Evolutionary conservation across 2,888 invertebrate genomes (phyloP).

Genomic region (Phyllotreta striolata): DNA sequence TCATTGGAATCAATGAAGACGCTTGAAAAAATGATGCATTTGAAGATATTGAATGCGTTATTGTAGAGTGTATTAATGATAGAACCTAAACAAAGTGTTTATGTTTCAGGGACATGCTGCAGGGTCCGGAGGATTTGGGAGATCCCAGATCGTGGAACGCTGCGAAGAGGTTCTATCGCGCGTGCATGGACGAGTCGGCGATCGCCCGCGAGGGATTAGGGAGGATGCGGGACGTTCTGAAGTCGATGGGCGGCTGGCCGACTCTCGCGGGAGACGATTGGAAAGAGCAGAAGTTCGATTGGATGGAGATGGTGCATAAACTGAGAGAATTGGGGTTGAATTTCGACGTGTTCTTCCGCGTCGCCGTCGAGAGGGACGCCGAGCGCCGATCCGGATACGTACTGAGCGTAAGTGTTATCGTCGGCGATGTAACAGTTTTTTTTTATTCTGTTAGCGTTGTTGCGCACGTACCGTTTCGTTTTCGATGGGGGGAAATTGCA

Average conservation of each 20-base stretch:
- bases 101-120: constrained; percentile 45
- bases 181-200: constrained; percentile 56
- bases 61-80: too few relatives aligned
- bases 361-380: constrained; percentile 50
- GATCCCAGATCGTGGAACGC: constrained; percentile 44
- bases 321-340: constrained; percentile 55
- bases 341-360: constrained; percentile 54
- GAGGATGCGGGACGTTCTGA: constrained; percentile 55
- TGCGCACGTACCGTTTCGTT: neutral
- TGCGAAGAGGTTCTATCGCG: constrained; percentile 53
- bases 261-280: constrained; percentile 62
- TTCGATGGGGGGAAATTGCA: constrained; percentile 16
- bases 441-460: neutral
- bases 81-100: too few relatives aligned
- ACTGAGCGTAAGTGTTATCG: constrained; percentile 47
- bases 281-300: constrained; percentile 58
- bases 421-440: constrained; percentile 3
- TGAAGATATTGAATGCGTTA: too few relatives aligned
- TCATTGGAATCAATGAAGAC: too few relatives aligned
- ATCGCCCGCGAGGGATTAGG: constrained; percentile 52
- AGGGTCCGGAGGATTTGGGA: constrained; percentile 40
- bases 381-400: constrained; percentile 7
- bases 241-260: constrained; percentile 69
- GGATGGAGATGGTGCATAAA: constrained; percentile 53
- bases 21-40: too few relatives aligned